Evolutionary conservation across 1,140 invertebrate species (phyloP), one percentile per base, ranked within the genome.

Genomic region (Diorhabda elongata): DNA sequence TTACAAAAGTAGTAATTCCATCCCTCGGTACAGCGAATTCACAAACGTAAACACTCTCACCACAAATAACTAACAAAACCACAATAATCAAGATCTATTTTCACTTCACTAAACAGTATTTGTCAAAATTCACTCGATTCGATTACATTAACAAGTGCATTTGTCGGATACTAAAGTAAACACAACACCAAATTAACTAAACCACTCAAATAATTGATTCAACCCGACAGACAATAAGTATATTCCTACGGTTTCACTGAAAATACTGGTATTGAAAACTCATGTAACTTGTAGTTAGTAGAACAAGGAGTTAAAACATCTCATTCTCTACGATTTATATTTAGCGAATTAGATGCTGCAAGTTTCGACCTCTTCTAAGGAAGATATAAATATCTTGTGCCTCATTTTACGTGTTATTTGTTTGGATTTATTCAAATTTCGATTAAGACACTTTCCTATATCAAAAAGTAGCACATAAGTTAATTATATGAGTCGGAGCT

Each of bases 321-420:
- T 74, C 70, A 73, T 74, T 74, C 71, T 74, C 68, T 72, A 67
- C 71, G 74, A 67, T 72, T 76, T 76, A 76, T 74, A 76, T 76
- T 76, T 76, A 76, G 73, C 73, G 70, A 76, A 74, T 74, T 73
- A 71, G 71, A 74, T 70, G 69, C 69, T 73, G 62, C 42, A 44
- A 61, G 60, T 69, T 71, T 69, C 73, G 73, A 74, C 73, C 74
- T 76, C 73, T 76, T 76, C 73, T 74, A 76, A 74, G 74, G 74
- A 70, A 73, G 73, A 71, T 76, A 76, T 76, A 74, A 74, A 76
- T 76, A 74, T 69, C 72, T 69, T 63, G 67, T 44, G 74, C 66
- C 70, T 6, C 72, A 70, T 72, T 75, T 71, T 72, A 70, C 74
- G 70, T 74, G 71, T 67, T 74, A 75, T 73, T 72, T 75, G 73